Evolutionary conservation across 2,797 vertebrate species (phyloP), one percentile per base, ranked within the genome.

Genomic region (Odontamblyopus rebecca): DNA sequence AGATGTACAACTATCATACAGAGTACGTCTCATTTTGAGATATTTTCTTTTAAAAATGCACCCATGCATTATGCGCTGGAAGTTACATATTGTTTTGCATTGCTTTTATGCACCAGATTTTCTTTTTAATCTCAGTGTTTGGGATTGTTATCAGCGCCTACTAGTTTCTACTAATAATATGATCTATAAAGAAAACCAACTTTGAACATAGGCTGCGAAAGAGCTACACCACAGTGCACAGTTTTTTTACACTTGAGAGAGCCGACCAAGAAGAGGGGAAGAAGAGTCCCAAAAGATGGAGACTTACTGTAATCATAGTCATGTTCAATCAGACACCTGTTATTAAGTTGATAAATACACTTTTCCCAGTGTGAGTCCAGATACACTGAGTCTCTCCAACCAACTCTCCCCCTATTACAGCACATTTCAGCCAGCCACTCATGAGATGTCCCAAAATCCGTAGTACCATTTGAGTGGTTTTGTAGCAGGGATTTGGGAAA

Each of bases 331-430:
- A 94, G 91, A 94, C 93, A 93, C 93, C 93, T 94, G 93, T 92
- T 93, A 95, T 95, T 94, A 94, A 91, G 90, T 91, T 93, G 91
- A 93, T 93, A 94, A 94, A 93, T 93, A 94, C 92, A 93, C 90
- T 93, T 93, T 94, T 94, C 92, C 74, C 93, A 93, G 93, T 92
- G 88, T 91, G 93, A 87, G 88, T 87, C 88, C 87, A 72, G 91
- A 89, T 90, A 87, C 89, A 89, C 89, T 85, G 90, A 93, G 91
- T 91, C 87, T 79, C 89, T 87, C 86, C 86, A 86, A 82, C 88
- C 53, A 69, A 87, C 86, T 89, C 83, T 76, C 82, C 75, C 74
- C 84, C 90, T 86, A 94, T 94, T 94, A 93, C 91, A 89, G 92
- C 91, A 83, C 89, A 93, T 94, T 93, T 93, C 92, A 92, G 80